A percentile compares a stretch with the other conserved stretches of the same genome.
These are phyloP conservation scores for Polydrusus cervinus DNA, from an alignment of 2,888 invertebrate species.

Conservation along the genomic window DNA sequence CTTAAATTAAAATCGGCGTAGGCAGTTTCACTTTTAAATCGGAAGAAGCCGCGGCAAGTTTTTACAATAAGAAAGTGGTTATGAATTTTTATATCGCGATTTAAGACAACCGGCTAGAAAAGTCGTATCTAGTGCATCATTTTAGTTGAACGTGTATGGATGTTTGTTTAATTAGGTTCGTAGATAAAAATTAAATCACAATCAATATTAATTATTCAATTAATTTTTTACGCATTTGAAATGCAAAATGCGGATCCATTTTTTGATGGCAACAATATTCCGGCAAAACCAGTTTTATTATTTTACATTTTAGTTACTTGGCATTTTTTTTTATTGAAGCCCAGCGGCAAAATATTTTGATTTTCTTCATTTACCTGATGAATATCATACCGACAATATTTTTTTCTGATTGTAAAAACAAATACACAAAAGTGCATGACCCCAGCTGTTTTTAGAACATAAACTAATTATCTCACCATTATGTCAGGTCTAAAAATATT, in stretches of 20 bases:
- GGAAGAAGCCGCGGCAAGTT: conserved; percentile 29
- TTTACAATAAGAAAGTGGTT: conserved; percentile 33
- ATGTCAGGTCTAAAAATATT: conserved; percentile 42
- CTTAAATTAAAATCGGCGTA: conserved; percentile 19
- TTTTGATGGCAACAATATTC: conserved; percentile 35
- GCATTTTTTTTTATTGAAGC: neutral
- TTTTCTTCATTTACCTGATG: no score
- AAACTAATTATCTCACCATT: conserved; percentile 20
- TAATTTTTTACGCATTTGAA: no score
- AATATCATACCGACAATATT: neutral
- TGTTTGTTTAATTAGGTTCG: neutral
- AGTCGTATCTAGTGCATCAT: conserved; percentile 7
- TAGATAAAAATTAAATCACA: no score
- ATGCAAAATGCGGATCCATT: neutral
- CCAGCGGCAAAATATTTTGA: neutral
- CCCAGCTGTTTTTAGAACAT: conserved; percentile 10
- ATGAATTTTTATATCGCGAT: conserved; percentile 4
- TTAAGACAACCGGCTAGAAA: neutral
- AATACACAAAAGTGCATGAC: conserved; percentile 1
- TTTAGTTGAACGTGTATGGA: neutral
- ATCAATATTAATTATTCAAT: no score
- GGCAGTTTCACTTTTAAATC: conserved; percentile 39
- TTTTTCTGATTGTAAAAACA: neutral
- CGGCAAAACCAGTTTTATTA: conserved; percentile 34
- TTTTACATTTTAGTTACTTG: conserved; percentile 9